phyloP scores from a whole-genome alignment of 53 echinoderm and acorn worm species.

The Apostichopus leukothele region DNA sequence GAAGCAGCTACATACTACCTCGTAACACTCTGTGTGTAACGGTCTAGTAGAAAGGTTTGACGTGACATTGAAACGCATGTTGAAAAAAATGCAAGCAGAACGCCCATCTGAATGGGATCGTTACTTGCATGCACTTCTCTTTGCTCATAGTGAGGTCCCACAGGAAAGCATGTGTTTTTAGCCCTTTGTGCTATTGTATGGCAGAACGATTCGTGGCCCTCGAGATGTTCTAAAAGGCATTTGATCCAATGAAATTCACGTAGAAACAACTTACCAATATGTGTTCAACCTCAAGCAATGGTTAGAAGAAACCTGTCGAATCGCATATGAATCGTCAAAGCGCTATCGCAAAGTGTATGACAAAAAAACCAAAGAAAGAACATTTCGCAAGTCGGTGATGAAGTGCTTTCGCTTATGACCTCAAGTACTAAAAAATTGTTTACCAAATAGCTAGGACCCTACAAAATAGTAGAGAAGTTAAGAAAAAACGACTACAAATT shows the following conservation, averaged over 20 bases:
- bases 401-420: constrained; percentile 40
- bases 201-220: constrained; percentile 16
- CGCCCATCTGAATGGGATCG: constrained; percentile 58
- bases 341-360: constrained; percentile 22
- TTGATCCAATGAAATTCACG: constrained; percentile 27
- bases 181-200: constrained; percentile 55
- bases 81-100: constrained; percentile 48
- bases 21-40: constrained; percentile 56
- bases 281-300: constrained; percentile 37
- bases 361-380: constrained; percentile 18
- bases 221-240: constrained; percentile 48
- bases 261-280: constrained; percentile 44
- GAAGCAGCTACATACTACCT: constrained; percentile 49
- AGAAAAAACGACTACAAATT: constrained; percentile 39
- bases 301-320: constrained; percentile 36
- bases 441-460: constrained; percentile 43
- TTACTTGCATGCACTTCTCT: constrained; percentile 45
- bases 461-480: constrained; percentile 14
- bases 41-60: constrained; percentile 49
- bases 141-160: constrained; percentile 54
- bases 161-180: constrained; percentile 51
- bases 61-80: constrained; percentile 54
- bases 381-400: constrained; percentile 32
- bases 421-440: constrained; percentile 48
- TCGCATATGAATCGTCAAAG: constrained; percentile 30